phyloP scores from a whole-genome alignment of 1,140 invertebrate genomes.

The Chrysomallon squamiferum region DNA sequence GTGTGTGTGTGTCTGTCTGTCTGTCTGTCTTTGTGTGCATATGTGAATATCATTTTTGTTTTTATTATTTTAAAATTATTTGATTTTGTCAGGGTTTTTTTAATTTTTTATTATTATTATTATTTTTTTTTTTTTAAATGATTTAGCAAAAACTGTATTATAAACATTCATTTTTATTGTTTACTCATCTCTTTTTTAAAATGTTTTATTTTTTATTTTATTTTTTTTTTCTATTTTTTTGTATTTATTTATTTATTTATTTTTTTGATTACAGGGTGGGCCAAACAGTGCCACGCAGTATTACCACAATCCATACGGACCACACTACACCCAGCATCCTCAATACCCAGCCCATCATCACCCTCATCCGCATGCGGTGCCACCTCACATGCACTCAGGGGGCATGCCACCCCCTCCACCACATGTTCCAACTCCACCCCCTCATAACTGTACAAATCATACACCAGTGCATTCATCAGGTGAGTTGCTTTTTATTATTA shows the following conservation, averaged over 20 bases:
- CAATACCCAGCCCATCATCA: conserved; percentile 45
- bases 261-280: conserved; percentile 51
- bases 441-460: conserved; percentile 50
- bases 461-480: conserved; percentile 51
- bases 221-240: too few species aligned
- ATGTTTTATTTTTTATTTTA: too few species aligned
- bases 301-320: conserved; percentile 47
- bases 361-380: conserved; percentile 36
- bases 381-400: conserved; percentile 47
- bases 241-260: conserved; percentile 3
- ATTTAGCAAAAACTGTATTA: too few species aligned
- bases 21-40: too few species aligned
- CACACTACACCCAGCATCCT: conserved; percentile 42
- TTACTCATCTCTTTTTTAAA: too few species aligned
- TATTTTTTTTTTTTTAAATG: too few species aligned
- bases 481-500: conserved; percentile 25
- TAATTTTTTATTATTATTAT: too few species aligned
- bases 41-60: too few species aligned
- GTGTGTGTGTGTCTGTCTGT: too few species aligned
- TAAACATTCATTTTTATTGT: too few species aligned
- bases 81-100: too few species aligned
- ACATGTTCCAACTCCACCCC: conserved; percentile 32
- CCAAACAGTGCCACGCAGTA: conserved; percentile 54
- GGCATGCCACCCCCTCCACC: conserved; percentile 19
- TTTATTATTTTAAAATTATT: too few species aligned